Percentiles rank a stretch among this genome's conserved stretches.
Evolutionary conservation across 2,797 vertebrate species (phyloP).

Genomic region (Buphagus erythrorhynchus): DNA sequence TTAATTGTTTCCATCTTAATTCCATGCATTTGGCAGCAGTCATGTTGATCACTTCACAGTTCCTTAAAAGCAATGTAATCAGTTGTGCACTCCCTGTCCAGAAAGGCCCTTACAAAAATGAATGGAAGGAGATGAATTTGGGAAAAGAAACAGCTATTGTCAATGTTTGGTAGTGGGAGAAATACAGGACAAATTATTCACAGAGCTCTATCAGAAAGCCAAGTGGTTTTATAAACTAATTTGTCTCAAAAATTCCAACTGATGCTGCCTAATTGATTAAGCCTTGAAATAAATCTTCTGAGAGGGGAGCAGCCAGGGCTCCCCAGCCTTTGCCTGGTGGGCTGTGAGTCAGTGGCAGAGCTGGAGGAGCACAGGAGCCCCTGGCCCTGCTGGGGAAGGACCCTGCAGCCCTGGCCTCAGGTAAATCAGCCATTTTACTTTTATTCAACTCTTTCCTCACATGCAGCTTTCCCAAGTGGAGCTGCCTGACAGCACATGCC

Average conservation of each 20-base stretch:
- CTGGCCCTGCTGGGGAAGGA: background rate
- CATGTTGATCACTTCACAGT: background rate
- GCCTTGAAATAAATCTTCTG: background rate
- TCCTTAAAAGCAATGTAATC: background rate
- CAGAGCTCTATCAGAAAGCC: background rate
- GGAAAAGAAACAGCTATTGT: background rate
- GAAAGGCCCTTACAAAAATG: background rate
- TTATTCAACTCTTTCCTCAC: background rate
- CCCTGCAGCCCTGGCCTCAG: background rate
- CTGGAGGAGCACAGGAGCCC: background rate
- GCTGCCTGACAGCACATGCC: background rate
- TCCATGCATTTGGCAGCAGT: background rate
- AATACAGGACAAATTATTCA: background rate
- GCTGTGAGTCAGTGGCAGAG: background rate
- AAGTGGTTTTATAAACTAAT: background rate
- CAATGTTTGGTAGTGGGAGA: background rate
- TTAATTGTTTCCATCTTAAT: conserved; percentile 20
- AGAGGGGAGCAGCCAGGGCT: background rate
- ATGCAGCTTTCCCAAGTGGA: background rate
- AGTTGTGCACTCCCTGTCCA: background rate
- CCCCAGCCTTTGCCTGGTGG: background rate
- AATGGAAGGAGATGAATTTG: background rate
- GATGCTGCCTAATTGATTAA: background rate
- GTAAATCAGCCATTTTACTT: background rate
- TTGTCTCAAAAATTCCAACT: background rate